Evolutionary conservation across 2,113 vertebrate genomes (phyloP).

Genomic region (Oryzias celebensis): DNA sequence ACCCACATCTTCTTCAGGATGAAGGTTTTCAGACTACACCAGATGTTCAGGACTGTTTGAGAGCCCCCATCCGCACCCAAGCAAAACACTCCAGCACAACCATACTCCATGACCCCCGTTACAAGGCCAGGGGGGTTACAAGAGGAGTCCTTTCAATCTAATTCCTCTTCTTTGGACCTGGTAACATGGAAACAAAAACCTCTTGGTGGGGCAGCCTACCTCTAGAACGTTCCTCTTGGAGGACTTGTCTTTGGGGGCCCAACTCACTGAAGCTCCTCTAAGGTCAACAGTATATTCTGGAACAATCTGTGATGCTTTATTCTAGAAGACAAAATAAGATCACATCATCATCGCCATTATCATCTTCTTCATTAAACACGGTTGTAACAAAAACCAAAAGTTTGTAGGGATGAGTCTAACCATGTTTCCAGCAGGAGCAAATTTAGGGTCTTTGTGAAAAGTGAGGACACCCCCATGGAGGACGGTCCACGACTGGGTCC

Average conservation of each 20-base stretch:
- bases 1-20: too few relatives aligned
- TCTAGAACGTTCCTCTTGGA: slow-evolving; percentile 95
- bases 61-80: too few relatives aligned
- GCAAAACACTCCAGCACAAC: too few relatives aligned
- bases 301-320: slow-evolving; percentile 82
- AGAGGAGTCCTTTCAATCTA: too few relatives aligned
- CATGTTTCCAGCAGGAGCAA: slow-evolving; percentile 30
- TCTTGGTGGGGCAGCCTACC: slow-evolving; percentile 59
- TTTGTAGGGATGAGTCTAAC: slow-evolving; percentile 29
- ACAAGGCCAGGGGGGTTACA: too few relatives aligned
- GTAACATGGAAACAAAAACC: neutral
- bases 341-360: neutral
- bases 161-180: too few relatives aligned
- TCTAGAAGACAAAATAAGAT: slow-evolving; percentile 63
- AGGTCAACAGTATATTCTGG: slow-evolving; percentile 88
- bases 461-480: slow-evolving; percentile 68
- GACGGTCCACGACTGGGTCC: slow-evolving; percentile 70
- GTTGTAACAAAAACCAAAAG: too few relatives aligned
- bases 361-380: neutral
- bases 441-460: slow-evolving; percentile 66
- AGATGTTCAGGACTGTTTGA: too few relatives aligned
- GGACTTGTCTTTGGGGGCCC: slow-evolving; percentile 90
- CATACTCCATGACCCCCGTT: too few relatives aligned
- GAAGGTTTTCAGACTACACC: too few relatives aligned
- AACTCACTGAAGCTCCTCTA: slow-evolving; percentile 77